Evolutionary conservation across 2,797 vertebrate species (phyloP), one percentile per base, ranked within the genome.

Genomic region (Pseudochirops corinnae): DNA sequence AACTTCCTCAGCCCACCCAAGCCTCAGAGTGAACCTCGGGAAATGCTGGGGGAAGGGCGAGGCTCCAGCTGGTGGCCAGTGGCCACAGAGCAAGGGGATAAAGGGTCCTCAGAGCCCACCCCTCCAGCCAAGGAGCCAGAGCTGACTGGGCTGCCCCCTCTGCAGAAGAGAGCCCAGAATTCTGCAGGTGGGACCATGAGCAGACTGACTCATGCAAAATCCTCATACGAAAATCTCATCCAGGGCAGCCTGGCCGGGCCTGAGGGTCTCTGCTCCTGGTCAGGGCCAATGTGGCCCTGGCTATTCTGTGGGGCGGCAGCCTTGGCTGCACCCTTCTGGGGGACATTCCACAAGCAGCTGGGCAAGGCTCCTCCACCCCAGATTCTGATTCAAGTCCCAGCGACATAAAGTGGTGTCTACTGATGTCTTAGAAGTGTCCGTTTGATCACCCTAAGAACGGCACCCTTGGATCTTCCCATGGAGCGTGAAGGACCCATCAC

Each of bases 101-200:
- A 31, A 92, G 26, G 57, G 28, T 58, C 57, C 26, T 58, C 58
- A 62, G 60, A 90, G 74, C 13, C 67, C 91, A 29, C 50, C 29
- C 46, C 56, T 90, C 82, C 31, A 94, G 62, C 33, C 93, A 62
- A 90, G 82, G 60, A 90, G 29, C 56, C 74, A 53, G 55, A 57
- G 7, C 82, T 91, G 93, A n/a, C 31, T 93, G 31, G 6, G 10
- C 60, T 93, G 39, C 91, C 93, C 60, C 12, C 5, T 18, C 62
- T 67, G 33, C 33, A n/a, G 14, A 67, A 67, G 33, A 26, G 33
- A 67, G 33, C 33, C 5, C 33, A n/a, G 33, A 67, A 67, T 16
- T 67, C 33, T 67, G 62, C 33, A 5, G 33, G 13, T n/a, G 62
- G 74, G 74, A 74, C 67, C 33, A 21, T 6, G 16, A 46, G 39